These are phyloP conservation scores for Lithosia quadra DNA, from an alignment of 2,888 invertebrate genomes.

Conservation along the genomic window DNA sequence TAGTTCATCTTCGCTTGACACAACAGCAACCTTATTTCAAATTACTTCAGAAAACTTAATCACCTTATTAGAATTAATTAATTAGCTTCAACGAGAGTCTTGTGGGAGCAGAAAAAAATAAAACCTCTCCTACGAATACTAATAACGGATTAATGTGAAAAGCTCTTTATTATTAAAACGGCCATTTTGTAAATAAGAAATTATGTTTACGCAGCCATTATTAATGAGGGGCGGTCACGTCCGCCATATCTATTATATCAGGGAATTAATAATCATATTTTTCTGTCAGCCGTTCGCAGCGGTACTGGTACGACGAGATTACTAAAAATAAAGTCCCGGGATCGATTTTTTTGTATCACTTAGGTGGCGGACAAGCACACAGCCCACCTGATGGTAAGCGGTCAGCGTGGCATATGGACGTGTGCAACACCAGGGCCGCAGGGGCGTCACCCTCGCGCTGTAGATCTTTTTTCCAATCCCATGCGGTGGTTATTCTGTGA, in stretches of 20 bases:
- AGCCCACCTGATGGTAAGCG: too few relatives aligned
- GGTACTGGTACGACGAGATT: background rate
- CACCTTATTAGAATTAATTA: constrained; percentile 35
- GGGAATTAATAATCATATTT: background rate
- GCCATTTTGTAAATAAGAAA: constrained; percentile 18
- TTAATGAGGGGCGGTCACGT: background rate
- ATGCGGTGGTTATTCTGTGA: too few relatives aligned
- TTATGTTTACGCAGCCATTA: constrained; percentile 11
- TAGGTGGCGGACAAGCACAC: too few relatives aligned
- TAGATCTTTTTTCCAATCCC: too few relatives aligned
- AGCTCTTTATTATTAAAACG: constrained; percentile 1
- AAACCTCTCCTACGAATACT: constrained; percentile 17
- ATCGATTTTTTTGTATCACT: too few relatives aligned
- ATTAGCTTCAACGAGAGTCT: constrained; percentile 25
- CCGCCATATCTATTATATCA: background rate
- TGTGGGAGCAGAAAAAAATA: constrained; percentile 15
- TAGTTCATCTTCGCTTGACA: background rate
- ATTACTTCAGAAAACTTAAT: constrained; percentile 23
- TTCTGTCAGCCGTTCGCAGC: background rate
- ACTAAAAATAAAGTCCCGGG: background rate
- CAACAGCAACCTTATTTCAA: background rate
- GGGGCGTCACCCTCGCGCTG: too few relatives aligned
- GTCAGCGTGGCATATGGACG: too few relatives aligned
- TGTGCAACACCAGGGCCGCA: too few relatives aligned
- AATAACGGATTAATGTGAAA: constrained; percentile 14